Evolutionary conservation across 1,140 invertebrate species (phyloP).

Genomic region (Drosophila kepulauana): DNA sequence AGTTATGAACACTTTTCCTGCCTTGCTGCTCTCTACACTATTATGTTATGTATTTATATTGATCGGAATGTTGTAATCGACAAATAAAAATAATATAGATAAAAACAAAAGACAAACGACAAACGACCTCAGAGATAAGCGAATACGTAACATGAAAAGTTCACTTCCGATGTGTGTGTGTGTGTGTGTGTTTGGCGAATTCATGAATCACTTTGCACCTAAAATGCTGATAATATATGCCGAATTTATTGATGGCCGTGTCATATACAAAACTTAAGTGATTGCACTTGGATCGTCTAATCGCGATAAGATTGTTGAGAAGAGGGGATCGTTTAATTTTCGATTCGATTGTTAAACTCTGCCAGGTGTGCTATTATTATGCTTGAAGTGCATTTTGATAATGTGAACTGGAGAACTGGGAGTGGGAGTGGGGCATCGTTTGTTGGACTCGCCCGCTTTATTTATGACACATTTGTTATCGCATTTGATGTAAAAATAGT

Average conservation of each 20-base stretch:
- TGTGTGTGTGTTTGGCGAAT: neutral
- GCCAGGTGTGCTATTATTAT: constrained; percentile 7
- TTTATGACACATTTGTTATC: constrained; percentile 42
- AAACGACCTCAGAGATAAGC: constrained; percentile 11
- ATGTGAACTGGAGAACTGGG: too few species aligned
- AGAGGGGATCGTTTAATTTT: constrained; percentile 13
- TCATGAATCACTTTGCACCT: constrained; percentile 42
- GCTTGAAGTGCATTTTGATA: neutral
- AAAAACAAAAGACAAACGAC: neutral
- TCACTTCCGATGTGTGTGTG: constrained; percentile 2
- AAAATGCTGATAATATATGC: constrained; percentile 16
- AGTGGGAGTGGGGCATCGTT: neutral
- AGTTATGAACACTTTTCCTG: neutral
- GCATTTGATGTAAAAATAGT: constrained; percentile 34
- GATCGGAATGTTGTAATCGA: constrained; percentile 5
- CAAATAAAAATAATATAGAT: neutral
- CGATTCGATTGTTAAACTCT: too few species aligned
- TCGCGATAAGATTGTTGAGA: constrained; percentile 10
- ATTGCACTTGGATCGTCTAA: constrained; percentile 22
- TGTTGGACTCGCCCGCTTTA: constrained; percentile 10
- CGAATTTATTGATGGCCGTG: constrained; percentile 8
- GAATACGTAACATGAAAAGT: neutral
- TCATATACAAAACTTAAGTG: neutral
- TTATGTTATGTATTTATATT: neutral
- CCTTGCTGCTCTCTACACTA: too few species aligned